phyloP scores from a whole-genome alignment of 1,140 invertebrate genomes.

The Lethrus apterus region DNA sequence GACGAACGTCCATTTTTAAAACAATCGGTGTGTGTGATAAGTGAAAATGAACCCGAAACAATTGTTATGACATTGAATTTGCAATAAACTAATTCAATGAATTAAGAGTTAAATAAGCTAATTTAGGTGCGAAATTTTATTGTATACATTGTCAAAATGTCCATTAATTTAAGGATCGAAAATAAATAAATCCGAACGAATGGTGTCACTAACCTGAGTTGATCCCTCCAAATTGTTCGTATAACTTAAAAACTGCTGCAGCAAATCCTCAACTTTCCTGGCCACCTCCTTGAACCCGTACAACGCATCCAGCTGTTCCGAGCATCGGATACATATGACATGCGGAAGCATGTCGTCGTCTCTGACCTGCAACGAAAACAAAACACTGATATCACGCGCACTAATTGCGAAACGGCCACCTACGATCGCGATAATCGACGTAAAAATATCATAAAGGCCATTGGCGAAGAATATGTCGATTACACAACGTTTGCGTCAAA shows the following conservation, averaged over 20 bases:
- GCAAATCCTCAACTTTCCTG: constrained; percentile 49
- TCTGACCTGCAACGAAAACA: constrained; percentile 45
- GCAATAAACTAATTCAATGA: no score
- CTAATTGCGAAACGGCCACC: background rate
- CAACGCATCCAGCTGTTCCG: constrained; percentile 49
- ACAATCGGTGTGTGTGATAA: background rate
- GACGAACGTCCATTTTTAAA: constrained; percentile 11
- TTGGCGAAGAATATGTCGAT: no score
- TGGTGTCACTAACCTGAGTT: constrained; percentile 48
- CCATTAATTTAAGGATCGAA: no score
- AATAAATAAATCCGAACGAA: no score
- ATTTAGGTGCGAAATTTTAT: no score
- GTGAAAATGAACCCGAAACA: background rate
- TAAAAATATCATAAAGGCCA: no score
- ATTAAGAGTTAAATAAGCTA: no score
- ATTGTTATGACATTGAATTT: constrained; percentile 9
- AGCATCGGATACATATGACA: constrained; percentile 50
- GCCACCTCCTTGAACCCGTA: constrained; percentile 51
- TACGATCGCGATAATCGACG: background rate
- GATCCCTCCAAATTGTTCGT: constrained; percentile 47
- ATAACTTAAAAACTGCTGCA: constrained; percentile 51
- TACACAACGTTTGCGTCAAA: no score
- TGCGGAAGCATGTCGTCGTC: constrained; percentile 50
- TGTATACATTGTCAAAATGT: no score
- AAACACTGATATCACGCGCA: background rate